Percentiles rank a stretch among this genome's conserved stretches.
Evolutionary conservation across 2,113 vertebrate genomes (phyloP).

Genomic region (Gymnarchus niloticus): DNA sequence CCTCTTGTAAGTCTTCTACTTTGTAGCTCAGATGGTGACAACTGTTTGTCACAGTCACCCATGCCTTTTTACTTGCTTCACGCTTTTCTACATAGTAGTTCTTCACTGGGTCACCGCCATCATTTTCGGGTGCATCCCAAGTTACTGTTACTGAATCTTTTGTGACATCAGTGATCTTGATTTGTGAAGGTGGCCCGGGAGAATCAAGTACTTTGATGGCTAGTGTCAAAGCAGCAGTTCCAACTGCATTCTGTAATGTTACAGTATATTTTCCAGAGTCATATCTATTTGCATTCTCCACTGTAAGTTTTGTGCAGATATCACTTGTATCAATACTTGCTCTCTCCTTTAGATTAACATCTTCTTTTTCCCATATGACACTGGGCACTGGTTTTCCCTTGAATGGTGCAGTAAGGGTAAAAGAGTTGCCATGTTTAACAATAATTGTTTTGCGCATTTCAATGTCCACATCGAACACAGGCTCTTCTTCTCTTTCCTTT

Average conservation of each 20-base stretch:
- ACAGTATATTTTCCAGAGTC: constrained; percentile 91
- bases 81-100: constrained; percentile 94
- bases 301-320: constrained; percentile 75
- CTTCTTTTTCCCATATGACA: constrained; percentile 79
- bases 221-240: constrained; percentile 79
- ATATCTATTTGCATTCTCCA: constrained; percentile 86
- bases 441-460: constrained; percentile 86
- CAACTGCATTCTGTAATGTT: constrained; percentile 80
- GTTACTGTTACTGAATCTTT: constrained; percentile 80
- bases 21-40: constrained; percentile 83
- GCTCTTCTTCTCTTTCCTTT: constrained; percentile 86
- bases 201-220: constrained; percentile 91
- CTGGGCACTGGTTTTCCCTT: constrained; percentile 84
- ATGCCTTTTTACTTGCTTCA: constrained; percentile 95
- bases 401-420: constrained; percentile 87
- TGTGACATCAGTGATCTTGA: constrained; percentile 78
- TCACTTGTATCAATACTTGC: constrained; percentile 79
- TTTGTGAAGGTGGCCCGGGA: constrained; percentile 81
- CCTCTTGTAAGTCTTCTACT: constrained; percentile 81
- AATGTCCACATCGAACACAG: constrained; percentile 85
- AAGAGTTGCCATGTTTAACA: constrained; percentile 83
- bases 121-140: constrained; percentile 92
- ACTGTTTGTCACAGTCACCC: constrained; percentile 88
- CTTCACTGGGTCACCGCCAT: constrained; percentile 88
- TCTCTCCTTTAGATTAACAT: constrained; percentile 79